These are phyloP conservation scores for Dreissena rostriformis DNA, from an alignment of 1,140 invertebrate species.

Conservation along the genomic window DNA sequence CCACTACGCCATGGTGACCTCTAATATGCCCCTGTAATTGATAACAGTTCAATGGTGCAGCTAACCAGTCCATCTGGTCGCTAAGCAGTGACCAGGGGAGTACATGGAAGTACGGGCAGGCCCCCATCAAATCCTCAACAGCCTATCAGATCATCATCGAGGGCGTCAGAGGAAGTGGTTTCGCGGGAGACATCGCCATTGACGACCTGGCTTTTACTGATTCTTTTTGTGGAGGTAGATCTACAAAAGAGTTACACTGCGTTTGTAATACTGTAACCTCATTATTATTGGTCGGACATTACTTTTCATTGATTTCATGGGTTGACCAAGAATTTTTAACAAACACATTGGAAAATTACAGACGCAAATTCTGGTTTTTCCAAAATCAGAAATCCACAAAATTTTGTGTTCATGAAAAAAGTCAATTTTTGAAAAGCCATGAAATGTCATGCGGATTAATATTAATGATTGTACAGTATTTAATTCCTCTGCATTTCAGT, in stretches of 20 bases:
- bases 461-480: too few species aligned
- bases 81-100: constrained; percentile 68
- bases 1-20: too few species aligned
- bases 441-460: too few species aligned
- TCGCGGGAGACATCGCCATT: constrained; percentile 75
- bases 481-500: constrained; percentile 48
- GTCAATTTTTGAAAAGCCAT: too few species aligned
- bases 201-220: constrained; percentile 72
- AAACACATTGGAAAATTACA: neutral
- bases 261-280: neutral
- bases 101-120: constrained; percentile 69
- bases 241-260: neutral
- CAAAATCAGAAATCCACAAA: too few species aligned
- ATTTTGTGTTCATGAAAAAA: too few species aligned
- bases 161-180: constrained; percentile 66
- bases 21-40: too few species aligned
- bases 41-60: constrained; percentile 11
- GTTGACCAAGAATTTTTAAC: neutral
- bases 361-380: too few species aligned
- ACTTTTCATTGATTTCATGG: neutral
- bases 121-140: constrained; percentile 58
- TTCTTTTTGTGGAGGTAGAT: constrained; percentile 65
- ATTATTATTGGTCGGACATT: neutral
- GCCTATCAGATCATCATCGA: constrained; percentile 64
- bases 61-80: constrained; percentile 67